Evolutionary conservation across 2,113 vertebrate genomes (phyloP).

Genomic region (Corythornis madagascariensis): DNA sequence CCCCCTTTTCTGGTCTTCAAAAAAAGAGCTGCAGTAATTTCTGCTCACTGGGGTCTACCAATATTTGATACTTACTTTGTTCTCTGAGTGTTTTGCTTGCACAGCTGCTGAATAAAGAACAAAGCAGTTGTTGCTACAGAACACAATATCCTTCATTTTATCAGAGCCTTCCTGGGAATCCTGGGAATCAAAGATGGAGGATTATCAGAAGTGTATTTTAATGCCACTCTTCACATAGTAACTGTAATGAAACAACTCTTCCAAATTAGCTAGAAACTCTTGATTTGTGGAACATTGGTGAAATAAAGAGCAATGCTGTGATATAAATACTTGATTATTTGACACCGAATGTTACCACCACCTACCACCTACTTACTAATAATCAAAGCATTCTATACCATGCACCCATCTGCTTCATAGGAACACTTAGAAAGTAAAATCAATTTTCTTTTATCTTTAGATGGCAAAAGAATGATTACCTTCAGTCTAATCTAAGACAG

Average conservation of each 20-base stretch:
- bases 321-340: conserved; percentile 59
- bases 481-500: conserved; percentile 31
- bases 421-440: background rate
- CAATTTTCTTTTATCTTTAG: conserved; percentile 5
- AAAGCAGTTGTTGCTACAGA: conserved; percentile 94
- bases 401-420: conserved; percentile 36
- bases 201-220: background rate
- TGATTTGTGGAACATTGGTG: conserved; percentile 15
- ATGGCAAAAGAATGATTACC: background rate
- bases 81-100: conserved; percentile 76
- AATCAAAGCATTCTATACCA: background rate
- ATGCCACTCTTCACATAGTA: background rate
- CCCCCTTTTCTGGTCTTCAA: background rate
- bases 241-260: background rate
- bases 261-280: background rate
- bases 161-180: conserved; percentile 74
- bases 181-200: conserved; percentile 55
- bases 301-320: background rate
- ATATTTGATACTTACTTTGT: conserved; percentile 73
- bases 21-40: background rate
- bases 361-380: conserved; percentile 31
- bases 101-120: conserved; percentile 81
- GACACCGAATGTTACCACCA: background rate
- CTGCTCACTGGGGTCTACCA: background rate
- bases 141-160: conserved; percentile 83